A percentile compares a stretch with the other conserved stretches of the same genome.
Conservation (phyloP, 2,797 vertebrate genomes). For the Hephaestus fuliginosus region DNA sequence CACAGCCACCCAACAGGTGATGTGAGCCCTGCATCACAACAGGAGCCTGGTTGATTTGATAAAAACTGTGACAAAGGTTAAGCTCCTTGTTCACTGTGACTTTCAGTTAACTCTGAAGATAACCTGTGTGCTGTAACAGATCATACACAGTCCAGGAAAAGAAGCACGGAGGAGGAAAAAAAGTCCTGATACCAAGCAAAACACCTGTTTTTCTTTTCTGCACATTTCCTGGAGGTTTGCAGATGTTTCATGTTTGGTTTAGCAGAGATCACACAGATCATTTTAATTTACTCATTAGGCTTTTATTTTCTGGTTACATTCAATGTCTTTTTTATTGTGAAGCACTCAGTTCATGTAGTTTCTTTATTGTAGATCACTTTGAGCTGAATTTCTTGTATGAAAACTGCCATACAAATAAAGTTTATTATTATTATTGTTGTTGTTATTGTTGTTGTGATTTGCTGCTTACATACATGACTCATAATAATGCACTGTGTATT, state of each 20-base stretch:
- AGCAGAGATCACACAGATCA: background rate
- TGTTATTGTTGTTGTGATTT: background rate
- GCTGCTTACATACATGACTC: background rate
- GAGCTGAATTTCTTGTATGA: too few relatives aligned
- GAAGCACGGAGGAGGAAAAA: background rate
- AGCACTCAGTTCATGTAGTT: too few relatives aligned
- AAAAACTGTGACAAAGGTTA: too few relatives aligned
- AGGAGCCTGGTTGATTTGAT: background rate
- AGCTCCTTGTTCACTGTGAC: too few relatives aligned
- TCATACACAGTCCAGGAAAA: background rate
- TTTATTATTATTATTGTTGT: too few relatives aligned
- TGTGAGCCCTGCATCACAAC: background rate
- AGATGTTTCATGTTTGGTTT: background rate
- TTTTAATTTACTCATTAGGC: background rate
- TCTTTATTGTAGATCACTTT: too few relatives aligned
- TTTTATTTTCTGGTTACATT: background rate
- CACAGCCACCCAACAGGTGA: background rate
- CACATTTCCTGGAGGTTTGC: background rate
- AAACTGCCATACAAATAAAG: too few relatives aligned
- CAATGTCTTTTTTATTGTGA: too few relatives aligned
- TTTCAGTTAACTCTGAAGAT: too few relatives aligned
- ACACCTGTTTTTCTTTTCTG: background rate
- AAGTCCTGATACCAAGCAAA: background rate
- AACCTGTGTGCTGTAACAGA: background rate
- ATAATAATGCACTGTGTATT: background rate